Evolutionary conservation across 2,888 invertebrate species (phyloP).

Genomic region (Melitaea athalia): DNA sequence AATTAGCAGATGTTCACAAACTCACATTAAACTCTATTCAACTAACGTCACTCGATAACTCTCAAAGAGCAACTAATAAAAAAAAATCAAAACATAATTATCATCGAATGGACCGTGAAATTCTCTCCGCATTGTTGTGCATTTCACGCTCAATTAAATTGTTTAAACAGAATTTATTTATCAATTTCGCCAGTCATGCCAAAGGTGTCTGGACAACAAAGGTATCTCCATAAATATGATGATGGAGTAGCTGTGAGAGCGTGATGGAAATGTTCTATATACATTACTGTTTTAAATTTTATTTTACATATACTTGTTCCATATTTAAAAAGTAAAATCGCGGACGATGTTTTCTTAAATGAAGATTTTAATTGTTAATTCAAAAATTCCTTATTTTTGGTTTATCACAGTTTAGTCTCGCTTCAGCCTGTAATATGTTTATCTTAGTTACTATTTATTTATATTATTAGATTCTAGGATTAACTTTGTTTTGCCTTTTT

Average conservation of each 20-base stretch:
- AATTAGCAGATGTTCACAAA: constrained; percentile 1
- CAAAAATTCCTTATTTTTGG: too few relatives aligned
- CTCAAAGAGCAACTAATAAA: neutral
- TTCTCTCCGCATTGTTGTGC: constrained; percentile 12
- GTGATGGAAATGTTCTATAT: neutral
- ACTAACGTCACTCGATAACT: neutral
- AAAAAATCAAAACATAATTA: neutral
- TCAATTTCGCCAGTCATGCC: constrained; percentile 19
- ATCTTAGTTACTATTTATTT: too few relatives aligned
- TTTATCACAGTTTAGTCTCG: too few relatives aligned
- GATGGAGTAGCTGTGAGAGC: neutral
- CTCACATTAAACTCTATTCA: constrained; percentile 2
- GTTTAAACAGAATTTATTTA: constrained; percentile 17
- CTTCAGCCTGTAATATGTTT: too few relatives aligned
- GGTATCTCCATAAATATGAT: neutral
- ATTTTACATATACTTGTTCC: too few relatives aligned
- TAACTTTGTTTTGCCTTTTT: too few relatives aligned
- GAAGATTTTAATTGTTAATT: too few relatives aligned
- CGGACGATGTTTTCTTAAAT: too few relatives aligned
- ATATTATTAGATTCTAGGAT: too few relatives aligned
- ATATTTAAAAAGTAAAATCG: too few relatives aligned
- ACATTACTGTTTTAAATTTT: neutral
- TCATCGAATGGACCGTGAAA: constrained; percentile 8
- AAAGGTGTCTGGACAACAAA: neutral
- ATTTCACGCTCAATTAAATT: constrained; percentile 31